Percentiles rank a stretch among this genome's conserved stretches.
These are phyloP conservation scores for Neomorphus geoffroyi DNA, from an alignment of 2,797 vertebrate species.

Conservation along the genomic window DNA sequence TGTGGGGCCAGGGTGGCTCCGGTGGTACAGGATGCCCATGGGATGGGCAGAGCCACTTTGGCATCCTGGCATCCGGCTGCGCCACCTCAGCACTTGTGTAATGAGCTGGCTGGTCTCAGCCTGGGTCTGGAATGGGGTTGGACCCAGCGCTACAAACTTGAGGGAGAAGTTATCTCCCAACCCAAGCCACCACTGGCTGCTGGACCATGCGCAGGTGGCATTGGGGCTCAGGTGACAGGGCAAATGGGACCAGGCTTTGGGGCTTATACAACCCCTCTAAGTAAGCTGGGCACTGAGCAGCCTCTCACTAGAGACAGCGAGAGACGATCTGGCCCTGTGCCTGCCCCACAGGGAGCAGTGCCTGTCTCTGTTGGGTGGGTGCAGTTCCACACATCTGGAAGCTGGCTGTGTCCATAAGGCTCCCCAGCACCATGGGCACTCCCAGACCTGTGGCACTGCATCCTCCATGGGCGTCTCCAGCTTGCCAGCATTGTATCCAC, in stretches of 20 bases:
- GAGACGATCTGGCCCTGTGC: fast-evolving
- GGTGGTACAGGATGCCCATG: background rate
- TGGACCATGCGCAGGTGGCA: background rate
- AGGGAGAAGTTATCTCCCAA: background rate
- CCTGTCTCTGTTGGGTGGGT: background rate
- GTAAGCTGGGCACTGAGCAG: background rate
- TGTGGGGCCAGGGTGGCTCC: background rate
- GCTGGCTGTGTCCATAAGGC: background rate
- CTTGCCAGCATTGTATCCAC: fast-evolving
- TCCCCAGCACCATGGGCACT: background rate
- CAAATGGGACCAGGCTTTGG: background rate
- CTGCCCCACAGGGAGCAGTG: fast-evolving
- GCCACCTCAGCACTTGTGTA: background rate
- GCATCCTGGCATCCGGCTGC: background rate
- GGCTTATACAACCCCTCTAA: background rate
- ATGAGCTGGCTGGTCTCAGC: background rate
- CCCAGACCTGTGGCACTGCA: no score
- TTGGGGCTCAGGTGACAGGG: fast-evolving
- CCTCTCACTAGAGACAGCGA: background rate
- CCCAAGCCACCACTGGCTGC: background rate
- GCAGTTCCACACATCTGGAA: background rate
- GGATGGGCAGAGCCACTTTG: background rate
- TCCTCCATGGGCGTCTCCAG: no score
- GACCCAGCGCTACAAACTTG: background rate
- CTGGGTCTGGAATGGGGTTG: background rate